Evolutionary conservation across 2,888 invertebrate species (phyloP), one percentile per base, ranked within the genome.

Genomic region (Lepetodrilus schrolli): DNA sequence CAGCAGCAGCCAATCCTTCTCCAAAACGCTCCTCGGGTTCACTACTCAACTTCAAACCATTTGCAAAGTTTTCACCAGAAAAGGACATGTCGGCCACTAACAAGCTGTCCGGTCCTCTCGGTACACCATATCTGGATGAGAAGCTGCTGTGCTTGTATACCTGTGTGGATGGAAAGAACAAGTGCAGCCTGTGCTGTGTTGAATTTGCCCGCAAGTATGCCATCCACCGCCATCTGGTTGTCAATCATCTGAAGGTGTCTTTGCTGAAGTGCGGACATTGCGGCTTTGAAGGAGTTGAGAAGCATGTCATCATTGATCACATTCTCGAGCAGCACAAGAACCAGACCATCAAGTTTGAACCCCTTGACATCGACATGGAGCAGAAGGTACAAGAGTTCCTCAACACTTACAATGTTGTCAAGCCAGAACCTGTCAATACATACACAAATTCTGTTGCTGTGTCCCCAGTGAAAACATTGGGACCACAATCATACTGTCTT

Each of bases 161-260:
- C 30, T 74, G 66, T 3, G 69, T 48, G 3, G 76, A 68, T n/a
- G 72, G 37, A 1, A 68, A 68, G 38, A 74, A 70, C 68, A 73
- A 68, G 34, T 80, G 80, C 50, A 68, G 77, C 3, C 76, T 77
- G 23, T 80, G 80, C 17, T 70, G 68, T 10, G 74, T 75, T 48
- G 74, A 78, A 71, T 78, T 80, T 68, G 73, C 76, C 50, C 69
- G 80, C n/a, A 77, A 75, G 34, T 80, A 78, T 72, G 80, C 80
- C 10, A 72, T 80, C 8, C 80, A 80, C 49, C 71, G 80, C 0
- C 80, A 80, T 51, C 76, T 80, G 20, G 76, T 80, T 8, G 74
- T 75, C 26, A 43, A 74, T 1, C 80, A 80, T 20, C 76, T 80
- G 23, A 79, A 78, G 66, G 74, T 79, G 38, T 71, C 77, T 21